phyloP scores from a whole-genome alignment of 2,797 vertebrate genomes.

The Amblyraja radiata region DNA sequence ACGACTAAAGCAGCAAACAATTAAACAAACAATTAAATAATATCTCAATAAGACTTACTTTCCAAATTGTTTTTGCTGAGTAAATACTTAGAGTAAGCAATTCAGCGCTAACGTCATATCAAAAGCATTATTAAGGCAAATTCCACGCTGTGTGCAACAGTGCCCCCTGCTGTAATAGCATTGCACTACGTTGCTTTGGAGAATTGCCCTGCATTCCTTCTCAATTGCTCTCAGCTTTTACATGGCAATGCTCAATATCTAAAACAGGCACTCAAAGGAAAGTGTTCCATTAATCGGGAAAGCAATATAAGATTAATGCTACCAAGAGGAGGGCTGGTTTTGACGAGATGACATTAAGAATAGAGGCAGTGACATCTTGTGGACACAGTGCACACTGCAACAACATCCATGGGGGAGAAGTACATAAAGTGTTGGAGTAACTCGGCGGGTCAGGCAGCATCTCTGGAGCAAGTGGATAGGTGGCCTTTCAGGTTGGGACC shows the following conservation, averaged over 20 bases:
- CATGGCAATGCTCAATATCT: not conserved
- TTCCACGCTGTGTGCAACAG: too few species aligned
- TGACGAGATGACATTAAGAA: not conserved
- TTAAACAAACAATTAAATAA: too few species aligned
- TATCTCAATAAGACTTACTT: not conserved
- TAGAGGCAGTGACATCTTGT: conserved; percentile 1
- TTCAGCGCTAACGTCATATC: not conserved
- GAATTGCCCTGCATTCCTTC: too few species aligned
- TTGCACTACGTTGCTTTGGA: not conserved
- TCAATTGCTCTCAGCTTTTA: too few species aligned
- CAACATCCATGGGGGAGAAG: not conserved
- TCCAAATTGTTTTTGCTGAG: not conserved
- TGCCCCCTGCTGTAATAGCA: not conserved
- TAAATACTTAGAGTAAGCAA: not conserved
- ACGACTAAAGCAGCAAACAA: too few species aligned
- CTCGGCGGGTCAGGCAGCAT: too few species aligned
- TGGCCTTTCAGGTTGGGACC: too few species aligned
- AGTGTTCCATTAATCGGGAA: not conserved
- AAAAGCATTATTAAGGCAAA: not conserved
- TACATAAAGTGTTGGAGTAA: too few species aligned
- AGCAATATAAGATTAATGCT: too few species aligned
- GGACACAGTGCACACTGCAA: not conserved
- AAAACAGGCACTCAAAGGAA: not conserved
- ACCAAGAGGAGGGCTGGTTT: not conserved
- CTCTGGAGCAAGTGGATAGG: too few species aligned